Evolutionary conservation across 2,797 vertebrate genomes (phyloP), one percentile per base, ranked within the genome.

Genomic region (Buphagus erythrorhynchus): DNA sequence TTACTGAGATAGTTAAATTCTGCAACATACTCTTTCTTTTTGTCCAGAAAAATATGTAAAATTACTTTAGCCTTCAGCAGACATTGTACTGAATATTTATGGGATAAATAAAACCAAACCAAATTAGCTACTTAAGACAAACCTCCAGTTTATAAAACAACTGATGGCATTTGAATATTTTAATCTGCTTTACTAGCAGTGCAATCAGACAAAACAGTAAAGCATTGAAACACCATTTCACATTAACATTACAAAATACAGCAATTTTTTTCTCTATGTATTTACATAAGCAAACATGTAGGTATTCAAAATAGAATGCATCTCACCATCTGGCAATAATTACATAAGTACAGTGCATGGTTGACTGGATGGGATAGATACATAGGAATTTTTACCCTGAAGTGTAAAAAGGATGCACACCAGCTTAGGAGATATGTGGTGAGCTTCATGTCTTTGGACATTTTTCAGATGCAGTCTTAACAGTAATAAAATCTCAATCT

Each of bases 231-330:
- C 90, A 96, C 58, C 46, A 45, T 97, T 97, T 97, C 95, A 97
- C 97, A 97, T 95, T 72, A 96, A 94, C 92, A 74, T 95, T 89
- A 97, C 94, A 96, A 96, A 93, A 97, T 93, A 95, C 95, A 92
- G 55, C 81, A 95, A 94, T 67, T 15, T 54, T 97, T 96, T 97
- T 94, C 96, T 97, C 25, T 74, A 61, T 93, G 31, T 96, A 94
- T 95, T 97, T 96, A 95, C 68, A 83, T 83, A 96, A 75, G 92
- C 91, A 86, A 95, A 96, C 95, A 84, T 90, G 82, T 68, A 91
- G 61, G 86, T 94, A 96, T 90, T 96, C 95, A 96, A 95, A 97
- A 97, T 97, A 97, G 93, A 96, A 95, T 93, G 92, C 92, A 95
- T 97, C 88, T 97, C 91, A 93, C 73, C 5, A 0, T 88, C 93